Evolutionary conservation across 2,888 invertebrate species (phyloP).

Genomic region (Bimastos eiseni): DNA sequence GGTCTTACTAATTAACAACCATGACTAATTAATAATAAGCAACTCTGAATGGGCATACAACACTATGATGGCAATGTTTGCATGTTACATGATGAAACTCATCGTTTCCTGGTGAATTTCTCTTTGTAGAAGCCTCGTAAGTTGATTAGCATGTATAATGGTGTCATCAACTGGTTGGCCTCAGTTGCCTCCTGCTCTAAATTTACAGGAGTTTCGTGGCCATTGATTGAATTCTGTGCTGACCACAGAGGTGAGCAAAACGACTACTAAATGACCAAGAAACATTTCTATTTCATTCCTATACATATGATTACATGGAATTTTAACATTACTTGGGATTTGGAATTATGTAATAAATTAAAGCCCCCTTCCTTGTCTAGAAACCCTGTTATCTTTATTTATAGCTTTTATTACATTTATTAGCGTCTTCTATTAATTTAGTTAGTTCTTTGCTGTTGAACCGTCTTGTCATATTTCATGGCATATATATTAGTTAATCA

Average conservation of each 20-base stretch:
- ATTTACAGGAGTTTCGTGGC: not conserved
- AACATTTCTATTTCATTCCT: not conserved
- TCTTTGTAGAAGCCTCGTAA: not conserved
- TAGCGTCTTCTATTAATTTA: not conserved
- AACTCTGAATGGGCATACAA: too few species aligned
- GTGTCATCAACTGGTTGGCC: constrained; percentile 1
- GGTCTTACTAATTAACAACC: too few species aligned
- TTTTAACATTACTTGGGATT: not conserved
- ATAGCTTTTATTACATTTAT: not conserved
- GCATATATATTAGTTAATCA: not conserved
- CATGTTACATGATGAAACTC: not conserved
- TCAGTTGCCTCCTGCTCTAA: not conserved
- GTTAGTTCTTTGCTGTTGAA: too few species aligned
- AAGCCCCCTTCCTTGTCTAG: too few species aligned
- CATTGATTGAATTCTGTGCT: constrained; percentile 4
- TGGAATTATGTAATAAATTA: not conserved
- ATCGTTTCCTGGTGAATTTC: not conserved
- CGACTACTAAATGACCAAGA: not conserved
- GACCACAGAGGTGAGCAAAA: not conserved
- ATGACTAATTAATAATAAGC: too few species aligned
- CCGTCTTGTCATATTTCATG: too few species aligned
- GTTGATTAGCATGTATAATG: constrained; percentile 15
- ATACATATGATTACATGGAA: not conserved
- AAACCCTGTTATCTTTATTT: too few species aligned
- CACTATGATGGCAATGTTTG: too few species aligned